Conservation (phyloP, 2,113 vertebrate species). For the Danionella cerebrum region DNA sequence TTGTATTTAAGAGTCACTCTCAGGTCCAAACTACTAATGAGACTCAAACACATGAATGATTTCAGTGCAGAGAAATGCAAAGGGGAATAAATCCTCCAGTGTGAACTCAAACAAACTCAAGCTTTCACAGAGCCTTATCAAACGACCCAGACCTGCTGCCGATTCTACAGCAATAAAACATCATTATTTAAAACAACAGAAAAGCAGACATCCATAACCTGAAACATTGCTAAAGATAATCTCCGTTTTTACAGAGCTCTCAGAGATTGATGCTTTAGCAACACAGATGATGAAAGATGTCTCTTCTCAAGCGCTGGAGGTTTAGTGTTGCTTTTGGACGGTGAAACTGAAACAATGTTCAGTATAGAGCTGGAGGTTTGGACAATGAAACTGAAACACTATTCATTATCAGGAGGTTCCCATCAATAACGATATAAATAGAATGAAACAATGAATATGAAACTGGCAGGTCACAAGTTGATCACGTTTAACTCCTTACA, state of each 20-base stretch:
- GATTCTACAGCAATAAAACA: background rate
- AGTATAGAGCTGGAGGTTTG: too few species aligned
- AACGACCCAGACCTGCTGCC: background rate
- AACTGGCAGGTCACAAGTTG: too few species aligned
- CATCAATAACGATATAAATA: too few species aligned
- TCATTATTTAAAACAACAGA: slow-evolving; percentile 27
- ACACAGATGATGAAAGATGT: background rate
- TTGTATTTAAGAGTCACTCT: too few species aligned
- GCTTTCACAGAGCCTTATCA: background rate
- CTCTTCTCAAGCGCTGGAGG: too few species aligned
- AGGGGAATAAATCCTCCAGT: background rate
- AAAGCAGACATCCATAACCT: slow-evolving; percentile 24
- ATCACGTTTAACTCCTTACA: too few species aligned
- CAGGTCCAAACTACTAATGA: too few species aligned
- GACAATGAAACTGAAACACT: too few species aligned
- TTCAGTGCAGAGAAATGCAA: background rate
- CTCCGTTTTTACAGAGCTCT: slow-evolving; percentile 31
- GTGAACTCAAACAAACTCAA: slow-evolving; percentile 2
- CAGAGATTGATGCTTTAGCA: background rate
- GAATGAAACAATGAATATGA: too few species aligned
- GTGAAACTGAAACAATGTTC: too few species aligned
- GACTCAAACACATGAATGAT: background rate
- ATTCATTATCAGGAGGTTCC: too few species aligned
- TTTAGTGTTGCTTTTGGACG: too few species aligned
- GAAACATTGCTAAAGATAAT: slow-evolving; percentile 18